phyloP scores from a whole-genome alignment of 2,888 invertebrate genomes.

The Tricholauxania praeusta region DNA sequence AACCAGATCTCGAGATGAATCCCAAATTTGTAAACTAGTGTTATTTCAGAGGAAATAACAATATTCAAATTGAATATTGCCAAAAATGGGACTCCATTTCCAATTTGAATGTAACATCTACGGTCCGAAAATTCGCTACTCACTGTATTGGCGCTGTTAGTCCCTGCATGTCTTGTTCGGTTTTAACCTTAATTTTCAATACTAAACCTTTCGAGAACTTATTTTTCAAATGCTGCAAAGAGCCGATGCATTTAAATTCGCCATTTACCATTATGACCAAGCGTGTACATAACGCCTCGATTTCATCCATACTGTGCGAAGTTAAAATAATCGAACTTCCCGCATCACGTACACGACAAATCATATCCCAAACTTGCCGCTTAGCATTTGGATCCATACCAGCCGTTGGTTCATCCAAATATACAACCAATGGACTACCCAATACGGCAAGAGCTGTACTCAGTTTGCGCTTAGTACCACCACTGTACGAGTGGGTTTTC shows the following conservation, averaged over 20 bases:
- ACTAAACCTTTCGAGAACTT: constrained; percentile 71
- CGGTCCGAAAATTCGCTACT: neutral
- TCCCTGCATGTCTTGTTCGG: neutral
- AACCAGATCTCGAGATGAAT: too few species aligned
- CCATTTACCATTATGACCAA: constrained; percentile 86
- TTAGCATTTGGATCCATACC: constrained; percentile 70
- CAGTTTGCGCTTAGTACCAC: constrained; percentile 79
- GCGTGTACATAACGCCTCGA: constrained; percentile 83
- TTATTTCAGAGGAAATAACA: too few species aligned
- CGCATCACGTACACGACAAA: constrained; percentile 75
- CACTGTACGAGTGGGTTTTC: constrained; percentile 73
- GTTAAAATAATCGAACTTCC: constrained; percentile 84
- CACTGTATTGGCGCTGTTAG: neutral
- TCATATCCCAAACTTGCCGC: constrained; percentile 82
- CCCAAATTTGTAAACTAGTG: too few species aligned
- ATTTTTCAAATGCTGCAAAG: constrained; percentile 80
- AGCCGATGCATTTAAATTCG: constrained; percentile 78
- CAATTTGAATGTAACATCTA: too few species aligned
- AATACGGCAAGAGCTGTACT: constrained; percentile 78
- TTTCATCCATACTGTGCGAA: constrained; percentile 88
- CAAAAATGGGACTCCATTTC: too few species aligned
- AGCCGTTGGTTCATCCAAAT: constrained; percentile 76
- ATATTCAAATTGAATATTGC: too few species aligned
- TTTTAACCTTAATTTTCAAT: constrained; percentile 66
- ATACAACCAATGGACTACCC: constrained; percentile 76